Conservation (phyloP, 2,113 vertebrate species). For the Psittacus erithacus region DNA sequence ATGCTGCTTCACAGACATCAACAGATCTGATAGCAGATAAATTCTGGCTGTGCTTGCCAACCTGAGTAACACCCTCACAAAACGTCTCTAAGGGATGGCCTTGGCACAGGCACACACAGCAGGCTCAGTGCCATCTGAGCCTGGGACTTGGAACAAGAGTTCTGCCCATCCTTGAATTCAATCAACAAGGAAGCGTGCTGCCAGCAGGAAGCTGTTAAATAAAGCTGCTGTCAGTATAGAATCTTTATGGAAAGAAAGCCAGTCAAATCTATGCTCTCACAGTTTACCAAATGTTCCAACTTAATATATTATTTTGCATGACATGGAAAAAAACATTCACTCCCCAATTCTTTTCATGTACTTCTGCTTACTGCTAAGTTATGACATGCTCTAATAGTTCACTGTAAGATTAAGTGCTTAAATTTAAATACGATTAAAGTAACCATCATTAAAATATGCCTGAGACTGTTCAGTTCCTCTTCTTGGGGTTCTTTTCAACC, state of each 20-base stretch:
- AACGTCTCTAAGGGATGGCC: not conserved
- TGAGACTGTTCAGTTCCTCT: not conserved
- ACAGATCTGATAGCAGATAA: not conserved
- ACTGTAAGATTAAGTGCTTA: not conserved
- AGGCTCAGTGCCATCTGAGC: not conserved
- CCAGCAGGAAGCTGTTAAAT: slow-evolving; percentile 41
- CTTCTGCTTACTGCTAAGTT: slow-evolving; percentile 8
- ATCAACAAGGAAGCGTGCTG: not conserved
- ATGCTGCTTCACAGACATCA: not conserved
- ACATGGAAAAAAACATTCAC: not conserved
- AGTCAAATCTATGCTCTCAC: not conserved
- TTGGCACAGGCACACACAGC: not conserved
- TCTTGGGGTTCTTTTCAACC: not conserved
- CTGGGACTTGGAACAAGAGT: not conserved
- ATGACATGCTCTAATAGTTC: not conserved
- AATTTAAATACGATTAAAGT: not conserved
- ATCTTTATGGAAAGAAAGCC: not conserved
- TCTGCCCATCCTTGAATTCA: slow-evolving; percentile 30
- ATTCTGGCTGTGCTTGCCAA: not conserved
- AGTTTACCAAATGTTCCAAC: not conserved
- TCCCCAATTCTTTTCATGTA: not conserved
- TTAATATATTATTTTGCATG: not conserved
- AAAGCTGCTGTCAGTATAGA: not conserved
- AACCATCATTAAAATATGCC: not conserved
- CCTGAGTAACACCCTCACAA: no score